Evolutionary conservation across 2,797 vertebrate genomes (phyloP), one percentile per base, ranked within the genome.

Genomic region (Alcedo atthis): DNA sequence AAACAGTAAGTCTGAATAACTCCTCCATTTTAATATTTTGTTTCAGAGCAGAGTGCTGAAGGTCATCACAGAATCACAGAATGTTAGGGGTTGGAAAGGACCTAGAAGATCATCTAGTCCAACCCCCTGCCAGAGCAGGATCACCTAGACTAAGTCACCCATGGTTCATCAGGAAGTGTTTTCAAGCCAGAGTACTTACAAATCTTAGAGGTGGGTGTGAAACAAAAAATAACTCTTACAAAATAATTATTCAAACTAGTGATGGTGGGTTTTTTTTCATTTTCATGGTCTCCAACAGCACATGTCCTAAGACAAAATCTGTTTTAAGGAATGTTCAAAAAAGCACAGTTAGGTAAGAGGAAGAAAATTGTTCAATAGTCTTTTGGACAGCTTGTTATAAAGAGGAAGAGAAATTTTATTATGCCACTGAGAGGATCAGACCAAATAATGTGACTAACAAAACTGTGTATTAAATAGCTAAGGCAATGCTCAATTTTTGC

Each of bases 1-100:
- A 85, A 92, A 75, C 54, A 93, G 63, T 86, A 85, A 92, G 67
- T 91, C 74, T 79, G 74, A 92, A 69, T 66, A 89, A 76, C 67
- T 83, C 73, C 63, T 86, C 70, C 16, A 46, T 93, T 92, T 94
- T 85, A 86, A 67, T 84, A 87, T 79, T 73, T 85, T 73, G 16
- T 48, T 95, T 79, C 67, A 55, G 62, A 78, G 13, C 48, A 77
- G 55, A 77, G 57, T 30, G 30, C 10, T 69, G 22, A 24, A 15
- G 24, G 5, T 87, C 37, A 92, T 92, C 59, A 33, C 32, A 33
- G 32, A 33, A 33, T 33, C 6, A 33, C 32, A 33, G 32, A 33
- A 33, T 33, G 32, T 33, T 33, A 33, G 32, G 32, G 32, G 32
- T 33, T 33, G 32, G 6, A 33, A 33, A 33, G 32, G 32, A 33